Evolutionary conservation across 2,888 invertebrate genomes (phyloP).

Genomic region (Campoplex nolae): DNA sequence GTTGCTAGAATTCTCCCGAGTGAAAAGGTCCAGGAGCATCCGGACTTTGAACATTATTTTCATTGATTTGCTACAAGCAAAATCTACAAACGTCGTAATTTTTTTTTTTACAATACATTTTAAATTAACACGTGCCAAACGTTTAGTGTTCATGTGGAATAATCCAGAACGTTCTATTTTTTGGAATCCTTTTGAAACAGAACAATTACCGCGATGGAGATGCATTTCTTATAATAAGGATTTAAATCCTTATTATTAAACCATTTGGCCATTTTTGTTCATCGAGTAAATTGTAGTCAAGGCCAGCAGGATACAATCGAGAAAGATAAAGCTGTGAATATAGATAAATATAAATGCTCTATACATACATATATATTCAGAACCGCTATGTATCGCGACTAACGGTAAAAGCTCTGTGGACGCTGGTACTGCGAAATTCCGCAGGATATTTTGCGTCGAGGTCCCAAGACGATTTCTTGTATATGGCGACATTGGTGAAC

Average conservation of each 20-base stretch:
- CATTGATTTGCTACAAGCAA: neutral
- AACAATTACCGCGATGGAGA: neutral
- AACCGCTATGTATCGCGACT: slow-evolving; percentile 50
- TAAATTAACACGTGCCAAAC: no score
- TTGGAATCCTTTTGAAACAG: neutral
- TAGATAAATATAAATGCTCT: slow-evolving; percentile 17
- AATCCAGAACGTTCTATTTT: neutral
- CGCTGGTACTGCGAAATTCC: slow-evolving; percentile 46
- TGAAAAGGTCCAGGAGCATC: neutral
- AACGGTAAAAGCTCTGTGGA: slow-evolving; percentile 62
- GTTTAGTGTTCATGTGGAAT: no score
- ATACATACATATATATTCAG: slow-evolving; percentile 37
- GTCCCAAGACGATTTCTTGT: slow-evolving; percentile 39
- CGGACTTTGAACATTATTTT: neutral
- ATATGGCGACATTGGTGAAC: slow-evolving; percentile 59
- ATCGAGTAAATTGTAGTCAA: slow-evolving; percentile 42
- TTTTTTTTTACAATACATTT: no score
- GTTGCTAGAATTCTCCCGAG: neutral
- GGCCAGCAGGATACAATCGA: slow-evolving; percentile 48
- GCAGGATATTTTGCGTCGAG: slow-evolving; percentile 55
- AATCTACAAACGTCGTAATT: no score
- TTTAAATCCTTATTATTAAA: neutral
- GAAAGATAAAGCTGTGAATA: slow-evolving; percentile 21
- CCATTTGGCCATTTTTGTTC: neutral
- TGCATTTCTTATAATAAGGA: neutral